Base-by-base conservation (phyloP, 2,113 vertebrate genomes). In the Xenopus borealis region DNA sequence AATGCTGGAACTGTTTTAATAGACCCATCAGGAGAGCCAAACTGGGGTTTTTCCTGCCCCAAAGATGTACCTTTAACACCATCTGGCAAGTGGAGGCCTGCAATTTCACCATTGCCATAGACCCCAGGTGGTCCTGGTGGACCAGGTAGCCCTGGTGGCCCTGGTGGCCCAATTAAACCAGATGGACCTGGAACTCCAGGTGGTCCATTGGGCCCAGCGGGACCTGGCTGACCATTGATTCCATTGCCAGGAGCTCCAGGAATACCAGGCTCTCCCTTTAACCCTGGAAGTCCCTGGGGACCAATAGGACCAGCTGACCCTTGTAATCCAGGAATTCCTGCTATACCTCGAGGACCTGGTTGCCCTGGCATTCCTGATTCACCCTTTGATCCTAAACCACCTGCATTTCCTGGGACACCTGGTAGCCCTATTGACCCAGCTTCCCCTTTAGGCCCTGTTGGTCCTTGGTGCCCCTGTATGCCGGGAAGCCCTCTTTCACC, bases 241-340 rank as follows among this genome's bases (percentile, higher is more conserved):
- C 94, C 94, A 46, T 93, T 84, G 0, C 97, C 97, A 0, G 93
- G 95, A 75, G 82, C 30, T 4, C 97, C 97, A 0, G 94, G 92
- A 52, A 92, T 82, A 52, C 97, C 97, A 0, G 90, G 79, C 23
- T 98, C 96, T 7, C 96, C 97, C 78, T 95, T 98, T 10, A 89
- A 72, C 18, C 97, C 97, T 0, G 94, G 95, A 63, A 91, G 80
- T 47, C 97, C 97, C 72, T 96, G 96, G 2, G 95, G 96, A 50
- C 97, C 97, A 80, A 97, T 94, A n/a, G 96, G 96, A 7, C 97
- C 97, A 0, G 95, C 87, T 0, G 95, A 94, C 0, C 97, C 97
- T 79, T 97, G 95, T 67, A 96, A 84, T 47, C 97, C 97, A 0
- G 97, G 95, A 82, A 98, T 98, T 13, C 97, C 96, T 0, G 95